phyloP scores from a whole-genome alignment of 53 echinoderm and acorn worm genomes.

The Zoroaster sp. region DNA sequence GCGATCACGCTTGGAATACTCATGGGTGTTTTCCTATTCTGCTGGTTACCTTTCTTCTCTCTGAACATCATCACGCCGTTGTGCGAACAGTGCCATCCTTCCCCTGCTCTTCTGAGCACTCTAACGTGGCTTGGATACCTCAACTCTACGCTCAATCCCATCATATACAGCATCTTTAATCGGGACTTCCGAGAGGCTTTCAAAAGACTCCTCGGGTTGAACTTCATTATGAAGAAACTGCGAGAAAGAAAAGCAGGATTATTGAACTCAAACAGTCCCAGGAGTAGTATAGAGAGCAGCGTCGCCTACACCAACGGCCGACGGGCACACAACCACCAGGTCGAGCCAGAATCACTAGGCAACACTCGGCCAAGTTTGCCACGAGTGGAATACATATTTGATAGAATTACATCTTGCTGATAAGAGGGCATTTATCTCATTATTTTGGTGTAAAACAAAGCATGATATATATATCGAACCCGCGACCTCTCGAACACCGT shows the following conservation, averaged over 20 bases:
- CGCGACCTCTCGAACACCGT: no score
- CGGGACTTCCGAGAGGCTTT: constrained; percentile 95
- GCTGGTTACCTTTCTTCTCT: constrained; percentile 95
- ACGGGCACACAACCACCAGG: not conserved
- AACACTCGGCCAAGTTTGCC: not conserved
- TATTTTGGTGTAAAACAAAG: not conserved
- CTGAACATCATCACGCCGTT: constrained; percentile 92
- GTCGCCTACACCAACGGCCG: constrained; percentile 60
- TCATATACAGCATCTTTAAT: constrained; percentile 98
- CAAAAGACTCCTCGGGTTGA: constrained; percentile 69
- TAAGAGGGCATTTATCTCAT: not conserved
- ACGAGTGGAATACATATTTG: constrained; percentile 48
- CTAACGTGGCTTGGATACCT: constrained; percentile 96
- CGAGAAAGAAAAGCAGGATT: constrained; percentile 16
- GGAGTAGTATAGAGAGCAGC: constrained; percentile 58
- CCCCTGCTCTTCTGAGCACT: constrained; percentile 70
- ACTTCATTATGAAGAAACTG: constrained; percentile 21
- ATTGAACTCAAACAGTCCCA: constrained; percentile 35
- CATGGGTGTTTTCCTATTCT: constrained; percentile 94
- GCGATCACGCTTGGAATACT: constrained; percentile 95
- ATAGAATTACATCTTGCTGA: constrained; percentile 61
- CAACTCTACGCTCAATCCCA: constrained; percentile 89
- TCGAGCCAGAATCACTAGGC: not conserved
- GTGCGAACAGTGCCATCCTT: constrained; percentile 68
- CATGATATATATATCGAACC: no score